These are phyloP conservation scores for Myxocyprinus asiaticus DNA, from an alignment of 2,113 vertebrate genomes.

Conservation along the genomic window DNA sequence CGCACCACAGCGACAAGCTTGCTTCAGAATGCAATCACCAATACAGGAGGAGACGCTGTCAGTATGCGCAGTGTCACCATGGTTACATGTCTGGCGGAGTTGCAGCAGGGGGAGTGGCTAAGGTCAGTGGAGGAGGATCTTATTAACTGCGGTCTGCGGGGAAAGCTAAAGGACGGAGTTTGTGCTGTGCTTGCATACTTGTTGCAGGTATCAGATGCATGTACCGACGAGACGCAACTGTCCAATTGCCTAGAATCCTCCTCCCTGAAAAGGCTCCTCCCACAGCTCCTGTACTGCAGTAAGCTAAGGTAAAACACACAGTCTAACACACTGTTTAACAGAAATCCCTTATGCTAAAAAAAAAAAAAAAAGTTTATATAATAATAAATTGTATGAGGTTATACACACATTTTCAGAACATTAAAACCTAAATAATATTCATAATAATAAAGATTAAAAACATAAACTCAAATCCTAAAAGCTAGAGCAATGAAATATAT, in stretches of 20 bases:
- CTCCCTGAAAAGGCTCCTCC: slow-evolving; percentile 85
- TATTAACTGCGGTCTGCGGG: slow-evolving; percentile 67
- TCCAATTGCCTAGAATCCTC: slow-evolving; percentile 79
- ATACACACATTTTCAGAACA: too few relatives aligned
- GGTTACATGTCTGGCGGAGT: slow-evolving; percentile 84
- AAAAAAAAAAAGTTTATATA: too few relatives aligned
- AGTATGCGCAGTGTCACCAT: slow-evolving; percentile 80
- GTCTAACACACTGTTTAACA: too few relatives aligned
- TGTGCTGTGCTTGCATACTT: slow-evolving; percentile 86
- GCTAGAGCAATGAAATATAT: too few relatives aligned
- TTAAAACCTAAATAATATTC: too few relatives aligned
- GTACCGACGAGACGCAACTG: slow-evolving; percentile 80
- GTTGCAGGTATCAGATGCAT: slow-evolving; percentile 83
- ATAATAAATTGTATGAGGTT: too few relatives aligned
- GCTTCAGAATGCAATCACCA: slow-evolving; percentile 77
- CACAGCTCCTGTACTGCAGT: slow-evolving; percentile 91
- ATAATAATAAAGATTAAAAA: too few relatives aligned
- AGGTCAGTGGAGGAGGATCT: slow-evolving; percentile 79
- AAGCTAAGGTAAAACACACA: slow-evolving; percentile 79
- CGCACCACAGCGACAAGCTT: slow-evolving; percentile 71
- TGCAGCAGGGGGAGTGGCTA: slow-evolving; percentile 80
- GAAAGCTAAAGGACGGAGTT: slow-evolving; percentile 74
- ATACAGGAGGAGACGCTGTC: slow-evolving; percentile 56
- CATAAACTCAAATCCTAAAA: too few relatives aligned
- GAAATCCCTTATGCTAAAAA: too few relatives aligned